Evolutionary conservation across 2,113 vertebrate genomes (phyloP), one percentile per base, ranked within the genome.

Genomic region (Scatophagus argus): DNA sequence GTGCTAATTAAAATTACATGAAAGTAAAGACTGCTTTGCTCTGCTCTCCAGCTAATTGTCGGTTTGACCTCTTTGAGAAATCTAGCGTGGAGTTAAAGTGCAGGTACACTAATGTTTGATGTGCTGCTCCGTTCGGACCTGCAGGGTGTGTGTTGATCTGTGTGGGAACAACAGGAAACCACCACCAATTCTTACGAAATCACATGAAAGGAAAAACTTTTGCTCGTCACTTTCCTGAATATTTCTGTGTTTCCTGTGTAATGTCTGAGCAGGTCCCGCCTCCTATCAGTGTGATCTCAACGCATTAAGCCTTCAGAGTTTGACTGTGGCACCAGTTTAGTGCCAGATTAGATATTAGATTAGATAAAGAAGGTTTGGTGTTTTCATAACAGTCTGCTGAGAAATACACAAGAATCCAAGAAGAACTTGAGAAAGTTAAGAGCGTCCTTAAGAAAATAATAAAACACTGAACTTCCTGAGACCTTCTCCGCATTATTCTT

Each of bases 1-100:
- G 60, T 58, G 29, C 68, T 52, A 66, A 75, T 75, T 59, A 74
- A 80, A 86, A 82, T 21, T 16, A 58, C 49, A 83, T 55, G 56
- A 84, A 81, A 79, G 62, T 23, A 64, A 73, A 58, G 47, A 14
- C 38, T 41, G 54, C 52, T 69, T 61, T 79, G 54, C 72, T 80
- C 21, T 7, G 61, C 82, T 76, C 77, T 63, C 38, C 23, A 32
- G 70, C 32, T 82, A 79, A 82, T 44, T 51, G 63, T 75, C 68
- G 44, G 16, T 72, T 83, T 68, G 83, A 87, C 77, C 49, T 85
- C 74, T 64, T 7, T 44, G 38, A 73, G 64, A 55, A 66, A 49
- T 34, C 31, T 13, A 54, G 46, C 66, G 21, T 38, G 66, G 34
- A 70, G 46, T 29, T 63, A 38, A 73, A 25, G 25, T 51, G 56